Evolutionary conservation across 2,888 invertebrate species (phyloP).

Genomic region (Pammene aurita): DNA sequence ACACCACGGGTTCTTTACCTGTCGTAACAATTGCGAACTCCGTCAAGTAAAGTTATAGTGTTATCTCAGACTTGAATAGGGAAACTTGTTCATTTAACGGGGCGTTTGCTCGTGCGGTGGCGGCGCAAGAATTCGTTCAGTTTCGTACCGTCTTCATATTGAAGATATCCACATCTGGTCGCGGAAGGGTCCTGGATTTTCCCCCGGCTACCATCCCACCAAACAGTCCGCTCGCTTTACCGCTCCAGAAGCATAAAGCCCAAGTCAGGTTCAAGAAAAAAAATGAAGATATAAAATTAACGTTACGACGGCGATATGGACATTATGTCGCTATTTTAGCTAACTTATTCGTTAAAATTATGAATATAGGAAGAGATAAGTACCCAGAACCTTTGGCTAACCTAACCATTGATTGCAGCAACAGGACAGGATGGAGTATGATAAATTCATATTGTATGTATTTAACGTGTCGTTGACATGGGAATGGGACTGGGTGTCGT

Average conservation of each 20-base stretch:
- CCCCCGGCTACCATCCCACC: too few relatives aligned
- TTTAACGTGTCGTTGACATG: too few relatives aligned
- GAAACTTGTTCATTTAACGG: slow-evolving; percentile 50
- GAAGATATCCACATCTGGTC: too few relatives aligned
- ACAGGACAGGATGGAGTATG: too few relatives aligned
- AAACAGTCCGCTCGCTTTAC: too few relatives aligned
- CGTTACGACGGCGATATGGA: neutral
- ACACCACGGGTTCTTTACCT: slow-evolving; percentile 41
- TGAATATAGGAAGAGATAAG: neutral
- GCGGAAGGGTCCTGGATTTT: too few relatives aligned
- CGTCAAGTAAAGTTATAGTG: slow-evolving; percentile 47
- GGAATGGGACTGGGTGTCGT: too few relatives aligned
- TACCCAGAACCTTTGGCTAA: too few relatives aligned
- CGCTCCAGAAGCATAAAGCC: too few relatives aligned
- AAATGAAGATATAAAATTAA: slow-evolving; percentile 16
- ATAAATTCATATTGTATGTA: too few relatives aligned
- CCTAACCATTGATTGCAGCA: too few relatives aligned
- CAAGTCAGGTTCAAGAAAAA: too few relatives aligned
- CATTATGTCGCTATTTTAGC: neutral
- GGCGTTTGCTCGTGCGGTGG: slow-evolving; percentile 24
- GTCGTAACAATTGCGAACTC: slow-evolving; percentile 45
- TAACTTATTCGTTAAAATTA: neutral
- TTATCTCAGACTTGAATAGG: slow-evolving; percentile 49
- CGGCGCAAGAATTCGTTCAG: slow-evolving; percentile 32
- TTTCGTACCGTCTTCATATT: slow-evolving; percentile 18